Evolutionary conservation across 1,140 invertebrate species (phyloP).

Genomic region (Amyelois transitella): DNA sequence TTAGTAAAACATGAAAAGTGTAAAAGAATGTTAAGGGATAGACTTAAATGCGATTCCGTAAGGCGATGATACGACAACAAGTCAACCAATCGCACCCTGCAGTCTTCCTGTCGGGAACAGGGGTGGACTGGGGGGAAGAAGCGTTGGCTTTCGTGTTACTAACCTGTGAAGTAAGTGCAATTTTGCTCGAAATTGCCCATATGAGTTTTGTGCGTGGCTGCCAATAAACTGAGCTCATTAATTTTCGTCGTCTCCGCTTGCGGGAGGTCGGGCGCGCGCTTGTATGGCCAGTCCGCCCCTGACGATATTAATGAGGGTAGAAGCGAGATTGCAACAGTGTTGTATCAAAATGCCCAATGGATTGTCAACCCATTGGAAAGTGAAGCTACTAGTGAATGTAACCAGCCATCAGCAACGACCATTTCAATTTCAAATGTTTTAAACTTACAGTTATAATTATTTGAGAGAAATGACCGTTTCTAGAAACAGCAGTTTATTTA

Average conservation of each 20-base stretch:
- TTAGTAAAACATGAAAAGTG: conserved; percentile 12
- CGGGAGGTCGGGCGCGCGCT: conserved; percentile 67
- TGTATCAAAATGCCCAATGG: conserved; percentile 55
- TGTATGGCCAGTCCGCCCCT: conserved; percentile 76
- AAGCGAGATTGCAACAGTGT: conserved; percentile 71
- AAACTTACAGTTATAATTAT: not conserved
- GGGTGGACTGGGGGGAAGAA: conserved; percentile 70
- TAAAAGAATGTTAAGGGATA: conserved; percentile 14
- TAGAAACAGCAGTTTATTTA: conserved; percentile 21
- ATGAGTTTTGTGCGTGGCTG: conserved; percentile 74
- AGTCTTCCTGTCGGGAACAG: conserved; percentile 71
- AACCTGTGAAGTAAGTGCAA: conserved; percentile 74
- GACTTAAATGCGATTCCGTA: conserved; percentile 55
- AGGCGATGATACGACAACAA: conserved; percentile 39
- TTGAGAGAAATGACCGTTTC: conserved; percentile 22
- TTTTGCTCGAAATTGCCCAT: conserved; percentile 73
- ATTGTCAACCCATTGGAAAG: conserved; percentile 43
- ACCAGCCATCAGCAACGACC: conserved; percentile 47
- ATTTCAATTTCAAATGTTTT: conserved; percentile 18
- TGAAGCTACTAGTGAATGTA: conserved; percentile 63
- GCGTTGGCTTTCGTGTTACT: conserved; percentile 68
- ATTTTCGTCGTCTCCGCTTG: conserved; percentile 72
- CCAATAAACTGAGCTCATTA: conserved; percentile 74
- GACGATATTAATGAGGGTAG: conserved; percentile 74
- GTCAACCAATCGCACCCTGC: conserved; percentile 62